Conservation (phyloP, 2,797 vertebrate species). For the Sebastes flavidus region DNA sequence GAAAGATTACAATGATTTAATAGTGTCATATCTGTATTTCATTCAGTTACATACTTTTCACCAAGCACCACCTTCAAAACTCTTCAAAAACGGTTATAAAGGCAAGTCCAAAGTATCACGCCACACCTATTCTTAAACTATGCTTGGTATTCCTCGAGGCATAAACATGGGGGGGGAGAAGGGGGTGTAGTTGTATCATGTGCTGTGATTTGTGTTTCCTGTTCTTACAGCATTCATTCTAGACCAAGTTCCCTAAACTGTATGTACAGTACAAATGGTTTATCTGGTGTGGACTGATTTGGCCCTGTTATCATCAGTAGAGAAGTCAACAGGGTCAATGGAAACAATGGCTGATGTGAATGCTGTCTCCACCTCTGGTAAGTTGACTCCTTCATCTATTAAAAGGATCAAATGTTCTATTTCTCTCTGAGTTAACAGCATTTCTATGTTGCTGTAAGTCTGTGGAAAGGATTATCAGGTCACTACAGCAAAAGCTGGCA, state of each 20-base stretch:
- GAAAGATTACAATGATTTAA: too few species aligned
- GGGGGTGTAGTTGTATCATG: background rate
- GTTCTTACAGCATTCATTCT: background rate
- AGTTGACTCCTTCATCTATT: slow-evolving; percentile 3
- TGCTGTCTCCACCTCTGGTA: slow-evolving; percentile 1
- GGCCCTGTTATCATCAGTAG: background rate
- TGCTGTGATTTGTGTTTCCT: background rate
- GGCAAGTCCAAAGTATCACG: background rate
- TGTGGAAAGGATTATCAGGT: too few species aligned
- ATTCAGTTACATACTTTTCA: too few species aligned
- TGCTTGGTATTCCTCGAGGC: background rate
- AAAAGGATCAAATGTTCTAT: background rate
- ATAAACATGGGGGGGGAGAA: too few species aligned
- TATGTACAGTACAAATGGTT: background rate
- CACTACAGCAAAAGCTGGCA: too few species aligned
- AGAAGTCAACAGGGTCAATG: background rate
- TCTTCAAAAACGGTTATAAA: background rate
- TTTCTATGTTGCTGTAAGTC: too few species aligned
- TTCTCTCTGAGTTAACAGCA: too few species aligned
- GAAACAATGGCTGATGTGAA: background rate
- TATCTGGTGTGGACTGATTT: background rate
- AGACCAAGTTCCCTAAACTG: fast-evolving
- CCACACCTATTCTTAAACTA: background rate
- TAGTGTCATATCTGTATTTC: too few species aligned
- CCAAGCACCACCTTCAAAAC: too few species aligned